A percentile compares a stretch with the other conserved stretches of the same genome.
Conservation (phyloP, 2,888 invertebrate genomes). For the Tipula confusa region DNA sequence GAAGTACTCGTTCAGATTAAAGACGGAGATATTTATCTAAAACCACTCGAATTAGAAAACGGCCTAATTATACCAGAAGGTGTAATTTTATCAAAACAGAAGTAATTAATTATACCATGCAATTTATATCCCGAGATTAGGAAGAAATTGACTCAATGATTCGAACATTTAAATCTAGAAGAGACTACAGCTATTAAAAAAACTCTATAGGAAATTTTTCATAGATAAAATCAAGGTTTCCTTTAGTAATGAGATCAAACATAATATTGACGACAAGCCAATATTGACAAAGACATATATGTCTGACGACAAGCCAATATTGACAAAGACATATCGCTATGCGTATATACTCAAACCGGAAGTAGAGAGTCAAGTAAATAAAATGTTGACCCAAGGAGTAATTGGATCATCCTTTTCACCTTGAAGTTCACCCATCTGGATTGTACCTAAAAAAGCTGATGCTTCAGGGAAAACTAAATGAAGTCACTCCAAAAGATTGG, state of each 20-base stretch:
- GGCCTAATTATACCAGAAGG: constrained; percentile 34
- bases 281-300: constrained; percentile 36
- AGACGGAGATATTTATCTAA: constrained; percentile 33
- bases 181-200: constrained; percentile 33
- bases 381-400: constrained; percentile 35
- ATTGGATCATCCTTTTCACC: constrained; percentile 37
- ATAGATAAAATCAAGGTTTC: background rate
- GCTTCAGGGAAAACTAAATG: constrained; percentile 35
- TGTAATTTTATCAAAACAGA: background rate
- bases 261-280: background rate
- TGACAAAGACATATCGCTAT: constrained; percentile 37
- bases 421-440: constrained; percentile 31
- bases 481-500: no score
- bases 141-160: background rate
- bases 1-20: constrained; percentile 31
- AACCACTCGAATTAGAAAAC: constrained; percentile 31
- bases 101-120: background rate
- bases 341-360: constrained; percentile 39
- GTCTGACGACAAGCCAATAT: background rate
- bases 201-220: constrained; percentile 25
- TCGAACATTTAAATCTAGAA: constrained; percentile 35
- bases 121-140: background rate
- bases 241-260: background rate
- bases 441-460: constrained; percentile 28
- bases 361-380: constrained; percentile 37